phyloP scores from a whole-genome alignment of 2,113 vertebrate genomes.

The Abramis brama region DNA sequence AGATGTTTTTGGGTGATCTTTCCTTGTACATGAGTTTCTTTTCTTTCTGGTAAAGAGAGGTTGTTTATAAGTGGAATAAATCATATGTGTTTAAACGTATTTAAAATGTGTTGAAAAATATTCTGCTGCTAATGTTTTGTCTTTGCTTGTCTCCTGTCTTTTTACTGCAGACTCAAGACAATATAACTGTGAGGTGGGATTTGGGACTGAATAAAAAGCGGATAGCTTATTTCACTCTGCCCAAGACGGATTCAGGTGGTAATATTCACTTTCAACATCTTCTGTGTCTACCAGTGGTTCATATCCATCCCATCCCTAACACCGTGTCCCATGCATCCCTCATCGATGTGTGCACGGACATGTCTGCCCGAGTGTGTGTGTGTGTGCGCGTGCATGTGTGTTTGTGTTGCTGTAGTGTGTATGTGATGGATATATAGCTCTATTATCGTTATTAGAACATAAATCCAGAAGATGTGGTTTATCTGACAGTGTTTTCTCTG shows the following conservation, averaged over 20 bases:
- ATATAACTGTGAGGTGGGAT: slow-evolving; percentile 99
- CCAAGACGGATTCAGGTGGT: slow-evolving; percentile 98
- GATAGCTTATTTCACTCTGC: slow-evolving; percentile 98
- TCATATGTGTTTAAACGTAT: too few species aligned
- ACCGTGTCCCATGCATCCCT: slow-evolving; percentile 57
- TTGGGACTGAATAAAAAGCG: slow-evolving; percentile 99
- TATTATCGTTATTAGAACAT: background rate
- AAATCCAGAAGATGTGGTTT: background rate
- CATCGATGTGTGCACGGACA: slow-evolving; percentile 58
- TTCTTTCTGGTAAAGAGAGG: background rate
- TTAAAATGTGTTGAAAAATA: too few species aligned
- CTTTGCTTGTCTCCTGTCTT: slow-evolving; percentile 6
- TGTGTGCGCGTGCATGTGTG: slow-evolving; percentile 45
- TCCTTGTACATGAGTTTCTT: background rate
- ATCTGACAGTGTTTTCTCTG: slow-evolving; percentile 7
- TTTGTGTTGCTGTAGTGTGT: slow-evolving; percentile 44
- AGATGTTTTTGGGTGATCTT: background rate
- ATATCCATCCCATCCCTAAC: slow-evolving; percentile 58
- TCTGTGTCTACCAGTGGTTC: slow-evolving; percentile 57
- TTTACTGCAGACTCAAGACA: slow-evolving; percentile 92
- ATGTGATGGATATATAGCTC: slow-evolving; percentile 41
- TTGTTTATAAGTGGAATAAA: background rate
- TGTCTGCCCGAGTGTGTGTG: slow-evolving; percentile 35
- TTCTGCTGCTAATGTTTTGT: background rate
- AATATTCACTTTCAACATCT: slow-evolving; percentile 65